Conservation (phyloP, 2,888 invertebrate genomes). For the Sturmia bella region DNA sequence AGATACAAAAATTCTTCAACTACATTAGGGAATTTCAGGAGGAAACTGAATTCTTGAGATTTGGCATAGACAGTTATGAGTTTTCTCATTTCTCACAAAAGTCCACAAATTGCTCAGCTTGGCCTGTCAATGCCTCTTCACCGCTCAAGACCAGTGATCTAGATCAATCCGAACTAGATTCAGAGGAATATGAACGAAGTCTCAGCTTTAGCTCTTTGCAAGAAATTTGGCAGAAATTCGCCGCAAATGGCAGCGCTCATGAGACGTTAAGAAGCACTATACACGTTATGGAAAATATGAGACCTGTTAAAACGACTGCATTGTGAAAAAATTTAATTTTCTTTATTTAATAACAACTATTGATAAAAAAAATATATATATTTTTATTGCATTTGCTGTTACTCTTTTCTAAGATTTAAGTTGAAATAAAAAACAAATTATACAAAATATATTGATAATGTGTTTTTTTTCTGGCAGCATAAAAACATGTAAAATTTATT, state of each 20-base stretch:
- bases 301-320: no score
- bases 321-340: no score
- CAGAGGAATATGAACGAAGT: constrained; percentile 72
- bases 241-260: constrained; percentile 41
- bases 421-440: no score
- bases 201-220: constrained; percentile 76
- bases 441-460: no score
- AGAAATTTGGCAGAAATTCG: constrained; percentile 72
- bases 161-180: constrained; percentile 78
- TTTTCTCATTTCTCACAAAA: constrained; percentile 76
- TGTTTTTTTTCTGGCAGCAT: no score
- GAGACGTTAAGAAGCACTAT: no score
- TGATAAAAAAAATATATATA: no score
- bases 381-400: no score
- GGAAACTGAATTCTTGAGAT: constrained; percentile 69
- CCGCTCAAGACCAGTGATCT: constrained; percentile 74
- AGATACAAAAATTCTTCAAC: constrained; percentile 74
- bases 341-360: no score
- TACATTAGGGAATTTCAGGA: constrained; percentile 73
- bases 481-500: no score
- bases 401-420: no score
- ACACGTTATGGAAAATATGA: no score
- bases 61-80: constrained; percentile 78
- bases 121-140: constrained; percentile 72
- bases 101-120: constrained; percentile 70